Base-by-base conservation (phyloP, 1,140 invertebrate species). In the Sogatella furcifera region DNA sequence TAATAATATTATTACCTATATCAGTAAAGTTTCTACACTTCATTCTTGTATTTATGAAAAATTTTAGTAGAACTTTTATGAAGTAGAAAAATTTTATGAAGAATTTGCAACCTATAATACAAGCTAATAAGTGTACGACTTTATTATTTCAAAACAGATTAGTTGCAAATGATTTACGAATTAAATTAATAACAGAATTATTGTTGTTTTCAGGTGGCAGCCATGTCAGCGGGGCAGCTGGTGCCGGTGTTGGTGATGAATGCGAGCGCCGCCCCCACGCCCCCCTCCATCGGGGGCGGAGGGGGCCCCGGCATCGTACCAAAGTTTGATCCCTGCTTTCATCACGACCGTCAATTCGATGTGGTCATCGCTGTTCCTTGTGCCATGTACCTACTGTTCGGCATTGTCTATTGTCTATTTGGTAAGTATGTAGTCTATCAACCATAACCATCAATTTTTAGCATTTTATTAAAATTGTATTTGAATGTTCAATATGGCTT, bases 381-480 rank as follows among this genome's bases (percentile, higher is more conserved):
- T 57, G 59, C 59, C 34, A 66, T 66, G 65, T 66, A 66, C 49
- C 52, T 66, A 11, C 69, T 78, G 4, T 82, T 82, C 67, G 81
- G 80, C 19, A 76, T 81, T 60, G 79, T 81, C 4, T 82, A 81
- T 59, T 80, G 78, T 42, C 63, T 82, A 22, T 77, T 82, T 57
- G 81, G 78, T 80, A 70, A 77, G 74, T 73, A 38, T n/a, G n/a
- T n/a, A n/a, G 34, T 49, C 13, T n/a, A 19, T 15, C 22, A 5
- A 38, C n/a, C n/a, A n/a, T n/a, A 13, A 38, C 9, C 5, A 38
- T 38, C 24, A 2, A 28, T 28, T 28, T 28, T 28, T 28, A 6
- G 24, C 24, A 28, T 28, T 28, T 28, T 2, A 28, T 28, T 28
- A 6, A 28, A 28, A 4, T 28, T 2, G 6, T 28, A 28, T 28